Evolutionary conservation across 2,113 vertebrate genomes (phyloP), one percentile per base, ranked within the genome.

Genomic region (Caracal caracal): DNA sequence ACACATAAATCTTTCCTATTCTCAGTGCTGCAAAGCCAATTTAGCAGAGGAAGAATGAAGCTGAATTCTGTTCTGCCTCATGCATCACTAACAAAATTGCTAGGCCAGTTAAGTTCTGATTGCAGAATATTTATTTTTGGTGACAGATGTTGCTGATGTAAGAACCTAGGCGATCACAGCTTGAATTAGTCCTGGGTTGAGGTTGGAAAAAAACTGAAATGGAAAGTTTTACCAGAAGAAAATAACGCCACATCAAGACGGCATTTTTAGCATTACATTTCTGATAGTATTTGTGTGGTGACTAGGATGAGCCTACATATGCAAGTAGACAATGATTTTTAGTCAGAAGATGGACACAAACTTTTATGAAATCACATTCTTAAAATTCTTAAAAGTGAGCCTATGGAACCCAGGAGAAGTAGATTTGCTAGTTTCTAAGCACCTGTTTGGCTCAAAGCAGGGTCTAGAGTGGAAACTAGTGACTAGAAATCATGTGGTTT

Each of bases 111-210:
- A 93, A 73, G 65, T 94, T 97, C 96, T 93, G 94, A 93, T 97
- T 94, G 94, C 81, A 94, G 93, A 97, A 93, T 94, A 96, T 95
- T 95, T 97, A 96, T 96, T 97, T 97, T 91, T 93, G 47, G 96
- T 96, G 93, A 96, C 94, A 97, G 91, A 95, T 97, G 85, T 94
- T 96, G 88, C 88, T 95, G 94, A 96, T 86, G 37, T 68, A 97
- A 96, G 85, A 94, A 96, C 47, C n/a, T 40, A 85, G 63, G 71
- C 26, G 0, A 86, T 94, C 93, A 90, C 35, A 96, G 37, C 85
- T 96, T 97, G 76, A 94, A 83, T 94, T 94, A 91, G 59, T n/a
- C 35, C 28, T 91, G 24, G 11, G 51, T 88, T 63, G 84, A 91
- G 59, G 47, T 47, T 93, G 75, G 30, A 56, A 59, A 68, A 51